phyloP scores from a whole-genome alignment of 2,888 invertebrate species.

The Phymatocera aterrima region DNA sequence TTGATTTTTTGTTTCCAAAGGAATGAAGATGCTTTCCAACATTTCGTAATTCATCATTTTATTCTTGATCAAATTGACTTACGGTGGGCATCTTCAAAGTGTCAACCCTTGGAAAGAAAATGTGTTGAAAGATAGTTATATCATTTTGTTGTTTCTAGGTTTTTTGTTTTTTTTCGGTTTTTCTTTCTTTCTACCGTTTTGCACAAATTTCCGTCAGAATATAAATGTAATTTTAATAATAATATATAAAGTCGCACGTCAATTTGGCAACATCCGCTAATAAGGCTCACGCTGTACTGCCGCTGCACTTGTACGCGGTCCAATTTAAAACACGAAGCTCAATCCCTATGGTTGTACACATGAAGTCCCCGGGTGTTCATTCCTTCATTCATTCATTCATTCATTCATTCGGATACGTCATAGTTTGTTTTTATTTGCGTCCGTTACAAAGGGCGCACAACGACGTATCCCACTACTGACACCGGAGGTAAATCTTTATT shows the following conservation, averaged over 20 bases:
- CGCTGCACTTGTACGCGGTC: constrained; percentile 70
- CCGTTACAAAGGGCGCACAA: constrained; percentile 50
- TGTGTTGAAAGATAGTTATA: no score
- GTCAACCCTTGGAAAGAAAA: no score
- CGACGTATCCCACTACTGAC: constrained; percentile 48
- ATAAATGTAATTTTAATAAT: not conserved
- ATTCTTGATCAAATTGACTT: no score
- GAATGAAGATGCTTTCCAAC: no score
- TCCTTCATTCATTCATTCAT: constrained; percentile 51
- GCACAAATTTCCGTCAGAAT: constrained; percentile 44
- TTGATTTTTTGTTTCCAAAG: no score
- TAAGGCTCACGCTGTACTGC: constrained; percentile 28
- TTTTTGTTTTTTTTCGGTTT: not conserved
- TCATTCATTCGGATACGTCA: constrained; percentile 49
- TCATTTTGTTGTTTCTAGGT: no score
- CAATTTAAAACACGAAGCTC: constrained; percentile 72
- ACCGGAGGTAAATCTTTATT: constrained; percentile 68
- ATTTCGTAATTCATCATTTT: no score
- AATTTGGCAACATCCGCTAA: constrained; percentile 73
- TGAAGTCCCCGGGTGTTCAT: not conserved
- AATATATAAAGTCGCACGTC: constrained; percentile 67
- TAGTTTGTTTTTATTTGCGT: constrained; percentile 41
- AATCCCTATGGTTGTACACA: no score
- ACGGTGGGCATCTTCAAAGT: no score
- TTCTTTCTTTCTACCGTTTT: constrained; percentile 26